Percentiles rank a stretch among this genome's conserved stretches.
Conservation (phyloP, 2,888 invertebrate species). For the Charanyca ferruginea region DNA sequence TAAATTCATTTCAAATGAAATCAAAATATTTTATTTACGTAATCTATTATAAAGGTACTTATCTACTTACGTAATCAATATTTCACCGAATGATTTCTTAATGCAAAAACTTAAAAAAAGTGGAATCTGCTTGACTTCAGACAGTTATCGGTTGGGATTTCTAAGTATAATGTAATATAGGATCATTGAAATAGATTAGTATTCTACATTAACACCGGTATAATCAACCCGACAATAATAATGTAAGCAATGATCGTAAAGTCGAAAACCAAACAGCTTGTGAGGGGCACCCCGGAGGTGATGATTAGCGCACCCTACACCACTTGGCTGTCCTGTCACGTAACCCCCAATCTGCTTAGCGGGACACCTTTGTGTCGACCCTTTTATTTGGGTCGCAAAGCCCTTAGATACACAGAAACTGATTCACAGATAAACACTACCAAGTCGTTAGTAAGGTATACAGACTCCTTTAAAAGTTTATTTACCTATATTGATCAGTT, state of each 20-base stretch:
- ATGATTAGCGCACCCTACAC: constrained; percentile 77
- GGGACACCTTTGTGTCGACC: constrained; percentile 84
- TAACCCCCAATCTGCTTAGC: constrained; percentile 86
- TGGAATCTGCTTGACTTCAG: no score
- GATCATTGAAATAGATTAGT: constrained; percentile 7
- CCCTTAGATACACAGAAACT: constrained; percentile 82
- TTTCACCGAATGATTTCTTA: no score
- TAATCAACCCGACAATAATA: constrained; percentile 33
- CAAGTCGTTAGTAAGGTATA: constrained; percentile 75
- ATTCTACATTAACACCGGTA: constrained; percentile 21
- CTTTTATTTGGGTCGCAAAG: constrained; percentile 84
- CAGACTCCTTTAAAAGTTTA: constrained; percentile 60
- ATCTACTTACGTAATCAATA: no score
- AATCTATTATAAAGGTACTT: no score
- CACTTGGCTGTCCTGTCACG: constrained; percentile 83
- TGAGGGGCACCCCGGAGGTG: constrained; percentile 64
- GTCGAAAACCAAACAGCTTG: constrained; percentile 72
- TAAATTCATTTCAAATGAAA: neutral
- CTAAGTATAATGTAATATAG: neutral
- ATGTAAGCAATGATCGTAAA: constrained; percentile 53
- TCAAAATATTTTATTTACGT: neutral
- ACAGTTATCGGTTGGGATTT: no score
- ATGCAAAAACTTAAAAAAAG: no score
- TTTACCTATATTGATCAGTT: constrained; percentile 31
- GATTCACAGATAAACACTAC: constrained; percentile 82